Conservation (phyloP, 2,797 vertebrate genomes). For the Acanthis flammea region DNA sequence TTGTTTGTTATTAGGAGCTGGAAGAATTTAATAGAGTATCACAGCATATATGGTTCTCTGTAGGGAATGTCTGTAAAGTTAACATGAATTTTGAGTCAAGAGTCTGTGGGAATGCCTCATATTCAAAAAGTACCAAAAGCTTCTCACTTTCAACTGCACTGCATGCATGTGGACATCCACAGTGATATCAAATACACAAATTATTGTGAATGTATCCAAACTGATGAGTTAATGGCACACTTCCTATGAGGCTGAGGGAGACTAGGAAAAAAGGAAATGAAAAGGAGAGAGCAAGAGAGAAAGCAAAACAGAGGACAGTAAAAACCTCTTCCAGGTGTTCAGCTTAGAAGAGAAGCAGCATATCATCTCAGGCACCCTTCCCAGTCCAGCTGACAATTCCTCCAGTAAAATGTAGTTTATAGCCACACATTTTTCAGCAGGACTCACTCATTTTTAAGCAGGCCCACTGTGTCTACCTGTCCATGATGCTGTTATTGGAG, state of each 20-base stretch:
- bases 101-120: neutral
- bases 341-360: neutral
- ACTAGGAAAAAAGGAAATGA: neutral
- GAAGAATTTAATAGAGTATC: neutral
- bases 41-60: neutral
- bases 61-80: neutral
- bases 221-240: neutral
- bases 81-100: neutral
- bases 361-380: neutral
- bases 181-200: neutral
- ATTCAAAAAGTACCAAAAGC: neutral
- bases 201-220: neutral
- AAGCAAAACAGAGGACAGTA: neutral
- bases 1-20: neutral
- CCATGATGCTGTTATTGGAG: neutral
- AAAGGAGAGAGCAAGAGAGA: neutral
- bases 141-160: neutral
- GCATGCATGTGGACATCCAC: neutral
- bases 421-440: neutral
- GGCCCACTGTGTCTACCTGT: accelerated
- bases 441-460: neutral
- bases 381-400: neutral
- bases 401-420: neutral
- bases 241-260: neutral
- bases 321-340: neutral